Conservation (phyloP, 2,113 vertebrate species). For the Myiagra hebetior region DNA sequence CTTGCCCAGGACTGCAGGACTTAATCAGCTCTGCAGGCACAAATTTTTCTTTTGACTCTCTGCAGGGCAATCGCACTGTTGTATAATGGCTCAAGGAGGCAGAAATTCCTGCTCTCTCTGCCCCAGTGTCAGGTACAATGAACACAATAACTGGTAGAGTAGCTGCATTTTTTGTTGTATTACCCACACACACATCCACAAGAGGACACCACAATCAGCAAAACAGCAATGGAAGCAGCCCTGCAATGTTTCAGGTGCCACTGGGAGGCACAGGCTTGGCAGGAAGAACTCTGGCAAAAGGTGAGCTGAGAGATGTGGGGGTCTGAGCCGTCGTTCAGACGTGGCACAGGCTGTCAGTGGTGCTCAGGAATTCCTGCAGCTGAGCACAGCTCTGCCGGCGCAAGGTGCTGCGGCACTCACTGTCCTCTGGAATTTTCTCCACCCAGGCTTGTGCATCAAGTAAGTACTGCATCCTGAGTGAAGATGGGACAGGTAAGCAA, state of each 20-base stretch:
- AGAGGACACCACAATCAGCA: not conserved
- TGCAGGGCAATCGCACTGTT: not conserved
- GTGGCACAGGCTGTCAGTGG: not conserved
- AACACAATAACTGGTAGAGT: not conserved
- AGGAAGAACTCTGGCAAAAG: not conserved
- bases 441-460: constrained; percentile 67
- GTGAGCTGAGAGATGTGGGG: fast-evolving
- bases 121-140: not conserved
- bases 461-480: constrained; percentile 63
- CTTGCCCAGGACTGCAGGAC: not conserved
- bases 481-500: not conserved
- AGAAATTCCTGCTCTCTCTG: not conserved
- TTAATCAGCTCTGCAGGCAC: not conserved
- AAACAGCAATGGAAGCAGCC: not conserved
- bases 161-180: not conserved
- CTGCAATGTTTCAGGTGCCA: not conserved
- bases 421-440: constrained; percentile 58
- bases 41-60: not conserved
- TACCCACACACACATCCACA: not conserved
- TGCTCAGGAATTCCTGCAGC: constrained; percentile 52
- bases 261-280: not conserved
- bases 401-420: constrained; percentile 31
- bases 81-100: not conserved
- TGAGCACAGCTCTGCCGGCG: constrained; percentile 43
- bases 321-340: not conserved